Evolutionary conservation across 2,888 invertebrate species (phyloP).

Genomic region (Lottia scabra): DNA sequence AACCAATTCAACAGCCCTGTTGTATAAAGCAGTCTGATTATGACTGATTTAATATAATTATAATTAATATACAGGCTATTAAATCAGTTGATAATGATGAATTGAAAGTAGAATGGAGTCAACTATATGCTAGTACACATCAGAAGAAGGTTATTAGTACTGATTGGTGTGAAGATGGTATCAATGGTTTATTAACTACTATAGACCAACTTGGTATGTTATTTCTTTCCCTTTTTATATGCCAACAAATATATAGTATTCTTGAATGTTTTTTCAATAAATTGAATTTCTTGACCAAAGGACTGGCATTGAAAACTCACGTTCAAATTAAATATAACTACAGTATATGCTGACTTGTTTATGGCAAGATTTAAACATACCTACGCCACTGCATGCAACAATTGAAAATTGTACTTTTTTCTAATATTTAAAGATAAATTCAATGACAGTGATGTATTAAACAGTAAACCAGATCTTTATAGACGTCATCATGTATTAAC

Average conservation of each 20-base stretch:
- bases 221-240: no score
- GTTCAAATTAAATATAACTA: no score
- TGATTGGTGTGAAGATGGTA: conserved; percentile 42
- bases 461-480: conserved; percentile 35
- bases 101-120: conserved; percentile 53
- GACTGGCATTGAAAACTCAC: no score
- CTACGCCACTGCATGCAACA: no score
- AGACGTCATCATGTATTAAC: conserved; percentile 43
- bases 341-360: no score
- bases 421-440: conserved; percentile 41
- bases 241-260: no score
- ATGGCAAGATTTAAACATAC: no score
- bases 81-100: conserved; percentile 36
- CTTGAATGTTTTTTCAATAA: no score
- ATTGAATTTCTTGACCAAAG: no score
- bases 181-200: conserved; percentile 47
- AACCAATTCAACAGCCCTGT: no score
- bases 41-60: neutral
- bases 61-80: conserved; percentile 38
- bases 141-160: conserved; percentile 42
- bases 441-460: conserved; percentile 36
- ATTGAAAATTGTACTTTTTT: neutral
- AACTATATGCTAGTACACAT: conserved; percentile 58
- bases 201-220: conserved; percentile 49
- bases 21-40: no score